phyloP scores from a whole-genome alignment of 1,140 invertebrate genomes.

The Delia radicum region DNA sequence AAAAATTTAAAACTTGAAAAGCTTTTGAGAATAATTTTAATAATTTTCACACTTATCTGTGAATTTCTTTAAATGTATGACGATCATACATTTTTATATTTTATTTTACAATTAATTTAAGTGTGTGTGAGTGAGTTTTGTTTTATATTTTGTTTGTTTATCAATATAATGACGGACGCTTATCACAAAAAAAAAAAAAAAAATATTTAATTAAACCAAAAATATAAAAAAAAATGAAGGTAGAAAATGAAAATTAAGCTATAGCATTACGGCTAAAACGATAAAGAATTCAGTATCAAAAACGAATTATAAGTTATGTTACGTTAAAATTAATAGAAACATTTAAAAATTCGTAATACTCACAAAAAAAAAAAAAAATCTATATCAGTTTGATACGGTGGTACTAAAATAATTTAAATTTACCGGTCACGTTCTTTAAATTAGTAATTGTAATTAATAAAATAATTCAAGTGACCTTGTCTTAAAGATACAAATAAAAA shows the following conservation, averaged over 20 bases:
- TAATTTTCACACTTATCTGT: not conserved
- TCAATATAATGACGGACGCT: not conserved
- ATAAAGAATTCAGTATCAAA: not conserved
- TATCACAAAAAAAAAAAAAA: slow-evolving; percentile 1
- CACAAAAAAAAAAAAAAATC: too few species aligned
- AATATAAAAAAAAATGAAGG: not conserved
- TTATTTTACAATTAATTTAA: not conserved
- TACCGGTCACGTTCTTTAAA: too few species aligned
- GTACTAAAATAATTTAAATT: too few species aligned
- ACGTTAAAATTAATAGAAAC: too few species aligned
- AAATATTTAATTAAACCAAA: not conserved
- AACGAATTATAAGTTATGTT: not conserved
- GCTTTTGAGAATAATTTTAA: not conserved
- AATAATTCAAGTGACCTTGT: too few species aligned
- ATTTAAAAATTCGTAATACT: too few species aligned
- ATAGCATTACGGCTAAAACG: not conserved
- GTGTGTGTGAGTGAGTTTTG: too few species aligned
- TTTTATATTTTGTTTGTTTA: not conserved
- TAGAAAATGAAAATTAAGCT: not conserved
- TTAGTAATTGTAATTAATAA: too few species aligned
- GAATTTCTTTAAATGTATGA: not conserved
- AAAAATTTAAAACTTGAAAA: not conserved
- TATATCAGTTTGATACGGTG: too few species aligned
- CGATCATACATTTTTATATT: not conserved
- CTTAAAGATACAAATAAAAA: too few species aligned